These are phyloP conservation scores for Lepidochrysops patricia DNA, from an alignment of 2,888 invertebrate genomes.

Conservation along the genomic window DNA sequence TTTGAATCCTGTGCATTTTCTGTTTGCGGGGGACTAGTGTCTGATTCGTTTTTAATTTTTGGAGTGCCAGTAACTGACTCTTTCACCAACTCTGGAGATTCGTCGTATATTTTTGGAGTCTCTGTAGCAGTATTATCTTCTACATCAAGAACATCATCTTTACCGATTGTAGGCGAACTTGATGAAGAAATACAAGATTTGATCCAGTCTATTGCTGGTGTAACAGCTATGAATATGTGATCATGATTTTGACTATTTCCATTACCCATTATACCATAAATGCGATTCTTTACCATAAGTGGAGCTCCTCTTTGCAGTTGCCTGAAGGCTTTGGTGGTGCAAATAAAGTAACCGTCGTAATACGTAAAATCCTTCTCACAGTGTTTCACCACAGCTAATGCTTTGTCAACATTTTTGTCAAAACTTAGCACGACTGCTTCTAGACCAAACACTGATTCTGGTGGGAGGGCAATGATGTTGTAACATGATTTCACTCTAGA, in stretches of 20 bases:
- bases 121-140: not conserved
- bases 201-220: constrained; percentile 33
- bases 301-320: constrained; percentile 38
- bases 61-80: not conserved
- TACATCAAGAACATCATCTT: not conserved
- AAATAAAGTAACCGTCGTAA: constrained; percentile 32
- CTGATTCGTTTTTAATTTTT: not conserved
- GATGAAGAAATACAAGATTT: constrained; percentile 9
- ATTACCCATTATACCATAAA: constrained; percentile 27
- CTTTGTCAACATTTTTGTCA: constrained; percentile 25
- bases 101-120: not conserved
- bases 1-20: not conserved
- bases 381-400: constrained; percentile 30
- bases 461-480: constrained; percentile 34
- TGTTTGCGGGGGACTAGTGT: no score
- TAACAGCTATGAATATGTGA: constrained; percentile 18
- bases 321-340: constrained; percentile 29
- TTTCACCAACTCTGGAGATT: no score
- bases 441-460: constrained; percentile 29
- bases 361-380: constrained; percentile 28
- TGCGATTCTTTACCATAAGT: constrained; percentile 34
- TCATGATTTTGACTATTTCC: constrained; percentile 8
- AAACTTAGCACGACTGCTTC: constrained; percentile 34
- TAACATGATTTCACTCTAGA: constrained; percentile 16
- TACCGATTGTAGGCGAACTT: not conserved